Base-by-base conservation (phyloP, 2,888 invertebrate species). In the Trichogramma dendrolimi region DNA sequence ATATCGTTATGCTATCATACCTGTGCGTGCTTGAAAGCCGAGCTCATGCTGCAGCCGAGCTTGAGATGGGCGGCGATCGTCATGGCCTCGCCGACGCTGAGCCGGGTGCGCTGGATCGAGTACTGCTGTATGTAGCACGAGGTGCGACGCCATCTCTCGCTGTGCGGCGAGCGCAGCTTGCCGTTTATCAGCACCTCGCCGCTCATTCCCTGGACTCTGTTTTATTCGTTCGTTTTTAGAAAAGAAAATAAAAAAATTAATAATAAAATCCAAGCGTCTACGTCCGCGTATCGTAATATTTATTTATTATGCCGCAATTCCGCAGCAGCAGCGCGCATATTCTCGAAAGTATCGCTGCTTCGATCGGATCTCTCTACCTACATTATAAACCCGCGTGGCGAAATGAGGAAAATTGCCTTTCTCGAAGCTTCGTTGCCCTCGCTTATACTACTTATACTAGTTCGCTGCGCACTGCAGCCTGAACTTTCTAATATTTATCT, bases 101-200 rank as follows among this genome's bases (percentile, higher is more conserved):
- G 82, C 71, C 89, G 84, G 41, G 87, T 85, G 67, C 92, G 83
- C 72, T 92, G 80, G 72, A 88, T 83, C 75, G 91, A 90, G 64
- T 91, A 87, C 75, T 94, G 94, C 79, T 92, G 91, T 73, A 94
- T 94, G 81, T 92, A 94, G 70, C 91, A 89, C 2, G 91, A 91
- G 44, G 91, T 85, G 69, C 88, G 86, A 43, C 87, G 85, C 69
- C 88, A 84, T 49, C 87, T 82, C 73, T 88, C 85, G 2, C 91
- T 86, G 53, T 86, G 85, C 38, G 77, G 80, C 49, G 77, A 74
- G 55, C 83, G 77, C 60, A 80, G 75, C 69, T 83, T 82, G 5
- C 89, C 90, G 78, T 92, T 92, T 47, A 92, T 86, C 54, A 83
- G 78, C 58, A 93, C 85, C 69, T 83, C 83, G 10, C 93, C 93